phyloP scores from a whole-genome alignment of 1,140 invertebrate species.

The Littorina saxatilis region DNA sequence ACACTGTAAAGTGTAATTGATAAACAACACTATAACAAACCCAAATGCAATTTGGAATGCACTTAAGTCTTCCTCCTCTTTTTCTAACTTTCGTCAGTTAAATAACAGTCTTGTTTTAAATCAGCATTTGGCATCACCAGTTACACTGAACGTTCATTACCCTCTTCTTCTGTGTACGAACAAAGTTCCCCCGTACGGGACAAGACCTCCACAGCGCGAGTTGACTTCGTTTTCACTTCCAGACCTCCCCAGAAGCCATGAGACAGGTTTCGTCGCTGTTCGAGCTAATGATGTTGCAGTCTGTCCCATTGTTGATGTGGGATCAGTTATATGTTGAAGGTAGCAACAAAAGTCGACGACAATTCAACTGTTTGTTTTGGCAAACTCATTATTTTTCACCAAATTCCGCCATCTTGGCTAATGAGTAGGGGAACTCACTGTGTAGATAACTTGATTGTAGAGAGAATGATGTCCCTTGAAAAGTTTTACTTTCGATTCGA shows the following conservation, averaged over 20 bases:
- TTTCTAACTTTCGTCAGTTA: too few species aligned
- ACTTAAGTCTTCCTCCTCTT: background rate
- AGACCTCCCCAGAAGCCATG: conserved; percentile 52
- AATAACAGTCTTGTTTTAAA: background rate
- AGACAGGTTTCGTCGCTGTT: conserved; percentile 56
- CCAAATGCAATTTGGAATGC: background rate
- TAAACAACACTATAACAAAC: too few species aligned
- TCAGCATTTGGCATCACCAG: background rate
- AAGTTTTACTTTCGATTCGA: background rate
- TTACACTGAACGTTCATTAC: conserved; percentile 30
- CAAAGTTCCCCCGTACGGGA: conserved; percentile 50
- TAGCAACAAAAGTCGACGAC: too few species aligned
- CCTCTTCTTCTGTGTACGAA: conserved; percentile 59
- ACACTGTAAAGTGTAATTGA: background rate
- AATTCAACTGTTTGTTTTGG: background rate
- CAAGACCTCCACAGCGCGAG: conserved; percentile 23
- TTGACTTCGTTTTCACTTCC: conserved; percentile 33
- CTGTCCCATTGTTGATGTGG: conserved; percentile 46
- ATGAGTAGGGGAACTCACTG: too few species aligned
- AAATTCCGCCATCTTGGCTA: background rate
- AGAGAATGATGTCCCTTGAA: background rate
- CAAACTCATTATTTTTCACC: background rate
- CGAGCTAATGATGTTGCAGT: conserved; percentile 51
- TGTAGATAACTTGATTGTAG: background rate
- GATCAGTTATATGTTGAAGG: too few species aligned